phyloP scores from a whole-genome alignment of 2,113 vertebrate species.

The Apodemus sylvaticus region DNA sequence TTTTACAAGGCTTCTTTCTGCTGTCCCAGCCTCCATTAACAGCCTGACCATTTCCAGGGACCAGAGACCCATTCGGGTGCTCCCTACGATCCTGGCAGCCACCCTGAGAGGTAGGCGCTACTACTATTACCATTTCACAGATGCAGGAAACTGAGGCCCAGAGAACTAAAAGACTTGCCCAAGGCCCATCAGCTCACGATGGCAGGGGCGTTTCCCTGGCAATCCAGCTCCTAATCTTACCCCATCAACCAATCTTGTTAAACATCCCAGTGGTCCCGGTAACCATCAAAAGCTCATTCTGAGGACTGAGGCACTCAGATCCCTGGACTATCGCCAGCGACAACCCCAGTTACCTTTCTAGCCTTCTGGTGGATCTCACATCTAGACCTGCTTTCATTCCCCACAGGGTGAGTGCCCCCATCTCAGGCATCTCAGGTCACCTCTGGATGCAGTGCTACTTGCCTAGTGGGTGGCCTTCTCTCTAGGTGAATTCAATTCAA shows the following conservation, averaged over 20 bases:
- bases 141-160: background rate
- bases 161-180: background rate
- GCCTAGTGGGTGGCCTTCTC: background rate
- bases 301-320: background rate
- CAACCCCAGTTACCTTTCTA: background rate
- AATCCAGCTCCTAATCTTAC: background rate
- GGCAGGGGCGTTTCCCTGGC: background rate
- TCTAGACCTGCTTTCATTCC: background rate
- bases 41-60: background rate
- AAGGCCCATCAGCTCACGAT: background rate
- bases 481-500: background rate
- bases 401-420: background rate
- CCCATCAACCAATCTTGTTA: background rate
- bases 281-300: background rate
- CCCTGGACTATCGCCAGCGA: background rate
- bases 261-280: background rate
- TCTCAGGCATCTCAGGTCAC: background rate
- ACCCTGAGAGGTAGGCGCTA: background rate
- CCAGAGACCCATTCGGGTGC: accelerated
- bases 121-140: background rate
- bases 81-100: background rate
- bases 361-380: background rate
- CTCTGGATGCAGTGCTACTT: background rate
- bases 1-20: background rate
- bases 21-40: background rate